Evolutionary conservation across 2,113 vertebrate genomes (phyloP), one percentile per base, ranked within the genome.

Genomic region (Noctilio leporinus): DNA sequence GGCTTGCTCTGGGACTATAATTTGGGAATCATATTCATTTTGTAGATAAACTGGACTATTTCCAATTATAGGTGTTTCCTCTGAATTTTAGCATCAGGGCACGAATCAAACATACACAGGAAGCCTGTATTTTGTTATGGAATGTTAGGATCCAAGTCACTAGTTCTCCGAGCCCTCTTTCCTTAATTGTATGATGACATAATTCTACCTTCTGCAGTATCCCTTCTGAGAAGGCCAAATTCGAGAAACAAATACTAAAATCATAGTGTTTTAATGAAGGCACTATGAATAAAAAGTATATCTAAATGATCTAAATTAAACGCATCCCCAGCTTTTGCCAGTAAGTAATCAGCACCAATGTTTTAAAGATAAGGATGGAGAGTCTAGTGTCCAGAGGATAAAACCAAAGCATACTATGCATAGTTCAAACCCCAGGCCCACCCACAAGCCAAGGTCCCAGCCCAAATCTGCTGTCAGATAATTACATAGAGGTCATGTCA

Each of bases 401-500:
- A 86, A 95, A 92, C 47, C 91, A 95, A 97, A 97, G 94, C 97
- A 92, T 88, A 30, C 69, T 91, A 55, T 28, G 64, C 85, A 91
- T 4, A 82, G 76, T 62, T 70, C 93, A 20, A 57, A 33, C 93
- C 93, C 82, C 78, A 55, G n/a, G n/a, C 24, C 87, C 96, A 69
- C 94, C 84, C 95, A 70, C 89, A 45, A 94, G 89, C 90, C 95
- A 92, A 91, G 67, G 86, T 10, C 91, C 95, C 97, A 93, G 81
- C 89, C 97, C 95, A 91, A 30, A 80, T 92, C 94, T 92, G 96
- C 97, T 97, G 97, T 96, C 97, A 96, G 94, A 95, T 98, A 99
- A 99, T 99, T 99, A 99, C 99, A 99, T 99, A 97, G 99, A 99
- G 93, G 99, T 99, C 99, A 99, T 99, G 99, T 99, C 99, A 98